A percentile compares a stretch with the other conserved stretches of the same genome.
These are phyloP conservation scores for Girardinichthys multiradiatus DNA, from an alignment of 2,113 vertebrate species.

Conservation along the genomic window DNA sequence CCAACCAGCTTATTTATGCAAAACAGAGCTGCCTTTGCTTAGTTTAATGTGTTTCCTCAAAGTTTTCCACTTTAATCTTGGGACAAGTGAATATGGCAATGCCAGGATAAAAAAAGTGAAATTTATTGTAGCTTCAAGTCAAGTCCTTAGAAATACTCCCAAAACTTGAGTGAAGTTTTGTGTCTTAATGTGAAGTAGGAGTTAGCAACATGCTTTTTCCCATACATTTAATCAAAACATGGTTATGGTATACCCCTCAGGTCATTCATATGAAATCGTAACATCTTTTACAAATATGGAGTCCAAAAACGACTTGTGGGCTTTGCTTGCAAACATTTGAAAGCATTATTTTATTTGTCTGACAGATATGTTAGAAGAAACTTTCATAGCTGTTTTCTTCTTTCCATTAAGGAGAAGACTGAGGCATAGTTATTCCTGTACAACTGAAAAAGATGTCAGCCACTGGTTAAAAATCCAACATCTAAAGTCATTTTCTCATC, in stretches of 20 bases:
- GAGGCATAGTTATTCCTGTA: neutral
- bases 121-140: too few relatives aligned
- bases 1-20: too few relatives aligned
- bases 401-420: neutral
- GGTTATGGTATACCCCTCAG: neutral
- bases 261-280: neutral
- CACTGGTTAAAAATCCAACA: neutral
- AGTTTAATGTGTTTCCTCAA: neutral
- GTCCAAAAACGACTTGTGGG: neutral
- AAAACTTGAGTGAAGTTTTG: neutral
- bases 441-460: neutral
- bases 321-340: neutral
- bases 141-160: too few relatives aligned
- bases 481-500: neutral
- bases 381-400: neutral
- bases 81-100: too few relatives aligned
- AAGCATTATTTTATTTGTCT: neutral
- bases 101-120: too few relatives aligned
- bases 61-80: neutral
- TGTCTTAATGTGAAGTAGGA: neutral
- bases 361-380: neutral
- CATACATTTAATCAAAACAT: neutral
- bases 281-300: neutral
- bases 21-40: neutral
- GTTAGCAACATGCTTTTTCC: neutral